phyloP scores from a whole-genome alignment of 1,140 invertebrate genomes.

The Ostrea denselamellosa region DNA sequence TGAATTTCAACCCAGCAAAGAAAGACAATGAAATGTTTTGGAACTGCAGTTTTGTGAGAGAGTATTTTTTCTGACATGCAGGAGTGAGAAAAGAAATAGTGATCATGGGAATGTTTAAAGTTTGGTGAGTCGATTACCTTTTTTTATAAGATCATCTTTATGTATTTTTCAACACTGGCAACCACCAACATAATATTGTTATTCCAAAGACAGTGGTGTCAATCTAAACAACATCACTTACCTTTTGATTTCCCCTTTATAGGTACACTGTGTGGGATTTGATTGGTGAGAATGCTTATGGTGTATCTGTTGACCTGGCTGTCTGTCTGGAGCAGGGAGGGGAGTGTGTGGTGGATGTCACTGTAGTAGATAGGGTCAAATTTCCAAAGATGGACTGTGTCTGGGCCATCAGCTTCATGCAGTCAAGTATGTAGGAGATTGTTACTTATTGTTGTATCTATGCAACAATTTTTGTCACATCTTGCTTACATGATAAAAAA shows the following conservation, averaged over 20 bases:
- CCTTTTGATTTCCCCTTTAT: background rate
- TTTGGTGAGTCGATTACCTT: background rate
- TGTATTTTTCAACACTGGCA: background rate
- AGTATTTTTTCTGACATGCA: background rate
- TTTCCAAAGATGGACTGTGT: conserved; percentile 24
- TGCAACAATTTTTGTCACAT: background rate
- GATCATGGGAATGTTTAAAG: conserved; percentile 14
- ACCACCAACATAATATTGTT: too few species aligned
- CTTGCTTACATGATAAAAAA: too few species aligned
- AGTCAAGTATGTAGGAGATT: background rate
- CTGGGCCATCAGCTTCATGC: background rate
- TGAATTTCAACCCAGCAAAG: too few species aligned
- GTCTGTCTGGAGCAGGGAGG: conserved; percentile 19
- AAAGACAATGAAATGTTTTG: background rate
- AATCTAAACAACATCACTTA: background rate
- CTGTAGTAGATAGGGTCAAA: conserved; percentile 40
- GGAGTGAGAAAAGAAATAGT: conserved; percentile 9
- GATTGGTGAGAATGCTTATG: conserved; percentile 26
- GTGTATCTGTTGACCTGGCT: background rate
- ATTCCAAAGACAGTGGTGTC: background rate
- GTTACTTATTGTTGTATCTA: too few species aligned
- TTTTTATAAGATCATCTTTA: background rate
- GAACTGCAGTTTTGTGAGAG: background rate
- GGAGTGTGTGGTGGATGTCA: conserved; percentile 30
- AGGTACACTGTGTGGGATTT: conserved; percentile 43